Base-by-base conservation (phyloP, 2,797 vertebrate genomes). In the Champsocephalus gunnari region DNA sequence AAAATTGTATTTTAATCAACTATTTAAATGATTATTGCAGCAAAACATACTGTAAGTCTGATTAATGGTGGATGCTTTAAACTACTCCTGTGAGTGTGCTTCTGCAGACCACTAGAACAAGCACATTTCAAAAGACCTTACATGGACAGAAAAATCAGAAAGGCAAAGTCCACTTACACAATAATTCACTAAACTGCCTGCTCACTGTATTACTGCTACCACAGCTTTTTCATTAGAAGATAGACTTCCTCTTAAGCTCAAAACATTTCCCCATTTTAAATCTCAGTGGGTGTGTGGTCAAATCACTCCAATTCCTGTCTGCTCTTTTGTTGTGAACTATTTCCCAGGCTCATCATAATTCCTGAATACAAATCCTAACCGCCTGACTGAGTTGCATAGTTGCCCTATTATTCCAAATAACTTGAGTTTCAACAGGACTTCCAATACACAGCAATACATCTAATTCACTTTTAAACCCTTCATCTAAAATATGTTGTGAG, bases 201-300 rank as follows among this genome's bases (percentile, higher is more conserved):
- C 21, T 47, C 60, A 9, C 7, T 51, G 16, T n/a, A 1, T 17
- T 54, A 38, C 0, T 71, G 47, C 55, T 17, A 12, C 16, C 32
- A 1, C 43, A 63, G 71, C 61, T 55, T 53, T 71, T 66, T 71
- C 75, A 69, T 66, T 8, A 73, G 9, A 13, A 9, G 0, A 43
- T 21, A 10, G 0, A 73, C 65, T 82, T 87, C 82, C 77, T 57
- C 11, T 68, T 50, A 11, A 19, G 32, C 8, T 3, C 21, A 28
- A 10, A n/a, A 48, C 14, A 57, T 57, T 70, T 69, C 69, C 54
- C 10, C 19, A 44, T 56, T 54, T 21, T 48, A 2, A 59, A 12
- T 28, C 34, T 71, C 47, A 50, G n/a, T 17, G 21, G 44, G 12
- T 7, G 17, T 41, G 0, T 32, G 13, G 44, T 14, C 5, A 43